Percentiles rank a stretch among this genome's conserved stretches.
Conservation (phyloP, 35 echinoderm and acorn worm genomes). For the Holothuria glaberrima region DNA sequence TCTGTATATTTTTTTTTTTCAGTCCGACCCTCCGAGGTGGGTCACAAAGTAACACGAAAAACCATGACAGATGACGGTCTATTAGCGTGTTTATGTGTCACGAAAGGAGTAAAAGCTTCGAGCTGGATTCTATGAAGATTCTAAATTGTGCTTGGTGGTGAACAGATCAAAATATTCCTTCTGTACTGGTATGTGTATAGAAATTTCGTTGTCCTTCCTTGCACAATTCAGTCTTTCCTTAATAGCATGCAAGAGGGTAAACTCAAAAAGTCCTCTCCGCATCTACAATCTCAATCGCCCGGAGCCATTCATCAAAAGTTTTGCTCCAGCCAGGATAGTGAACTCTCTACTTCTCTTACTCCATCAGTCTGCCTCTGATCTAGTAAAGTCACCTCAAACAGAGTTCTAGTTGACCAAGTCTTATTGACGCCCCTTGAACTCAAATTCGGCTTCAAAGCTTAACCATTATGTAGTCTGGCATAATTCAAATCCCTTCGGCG, state of each 20-base stretch:
- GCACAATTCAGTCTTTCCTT: conserved; percentile 22
- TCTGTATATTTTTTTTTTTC: no score
- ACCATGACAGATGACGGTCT: no score
- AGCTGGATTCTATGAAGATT: neutral
- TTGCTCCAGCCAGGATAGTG: neutral
- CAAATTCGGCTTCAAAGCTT: neutral
- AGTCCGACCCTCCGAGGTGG: no score
- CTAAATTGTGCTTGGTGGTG: conserved; percentile 15
- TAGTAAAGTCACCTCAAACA: conserved; percentile 10
- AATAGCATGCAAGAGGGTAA: conserved; percentile 18
- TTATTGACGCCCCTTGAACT: neutral
- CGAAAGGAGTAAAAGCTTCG: conserved; percentile 18
- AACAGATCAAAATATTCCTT: conserved; percentile 7
- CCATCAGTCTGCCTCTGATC: conserved; percentile 22
- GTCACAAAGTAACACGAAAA: no score
- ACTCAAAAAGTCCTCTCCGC: conserved; percentile 1
- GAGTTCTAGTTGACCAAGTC: conserved; percentile 19
- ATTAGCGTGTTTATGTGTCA: neutral
- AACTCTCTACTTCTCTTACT: conserved; percentile 3
- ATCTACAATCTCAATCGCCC: neutral
- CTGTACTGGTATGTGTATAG: neutral
- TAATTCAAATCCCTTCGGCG: neutral
- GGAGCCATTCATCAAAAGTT: neutral
- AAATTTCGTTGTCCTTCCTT: conserved; percentile 30
- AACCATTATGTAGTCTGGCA: neutral